These are phyloP conservation scores for Netelia fuscicornis DNA, from an alignment of 2,888 invertebrate species.

Conservation along the genomic window DNA sequence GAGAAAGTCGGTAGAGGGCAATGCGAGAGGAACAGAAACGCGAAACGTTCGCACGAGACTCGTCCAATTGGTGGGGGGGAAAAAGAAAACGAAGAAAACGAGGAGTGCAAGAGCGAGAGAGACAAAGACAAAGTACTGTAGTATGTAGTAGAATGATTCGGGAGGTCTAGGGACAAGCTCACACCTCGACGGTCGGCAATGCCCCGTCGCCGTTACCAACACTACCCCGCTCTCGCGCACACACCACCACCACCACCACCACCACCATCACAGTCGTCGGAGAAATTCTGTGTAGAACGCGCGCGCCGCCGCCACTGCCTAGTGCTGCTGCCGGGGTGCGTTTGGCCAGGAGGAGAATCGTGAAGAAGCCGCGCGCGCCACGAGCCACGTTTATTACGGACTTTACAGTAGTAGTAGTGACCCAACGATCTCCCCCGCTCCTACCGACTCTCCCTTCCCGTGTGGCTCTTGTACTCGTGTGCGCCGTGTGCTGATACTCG, in stretches of 20 bases:
- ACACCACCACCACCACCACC: slow-evolving; percentile 63
- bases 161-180: slow-evolving; percentile 79
- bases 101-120: slow-evolving; percentile 46
- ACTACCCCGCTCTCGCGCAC: background rate
- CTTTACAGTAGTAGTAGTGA: slow-evolving; percentile 45
- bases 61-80: background rate
- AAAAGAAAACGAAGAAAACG: slow-evolving; percentile 60
- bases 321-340: slow-evolving; percentile 64
- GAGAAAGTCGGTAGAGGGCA: slow-evolving; percentile 25
- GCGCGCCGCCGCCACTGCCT: slow-evolving; percentile 66
- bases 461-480: background rate
- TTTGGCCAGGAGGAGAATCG: slow-evolving; percentile 57
- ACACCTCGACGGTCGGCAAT: slow-evolving; percentile 79
- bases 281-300: slow-evolving; percentile 76
- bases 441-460: background rate
- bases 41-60: slow-evolving; percentile 46
- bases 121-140: slow-evolving; percentile 47
- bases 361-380: slow-evolving; percentile 63
- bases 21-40: slow-evolving; percentile 54
- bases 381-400: slow-evolving; percentile 58
- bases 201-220: slow-evolving; percentile 67
- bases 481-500: background rate
- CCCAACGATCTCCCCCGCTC: slow-evolving; percentile 36
- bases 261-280: slow-evolving; percentile 72
- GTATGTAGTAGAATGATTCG: slow-evolving; percentile 73